Percentiles rank a stretch among this genome's conserved stretches.
These are phyloP conservation scores for Mimachlamys varia DNA, from an alignment of 2,888 invertebrate species.

Conservation along the genomic window DNA sequence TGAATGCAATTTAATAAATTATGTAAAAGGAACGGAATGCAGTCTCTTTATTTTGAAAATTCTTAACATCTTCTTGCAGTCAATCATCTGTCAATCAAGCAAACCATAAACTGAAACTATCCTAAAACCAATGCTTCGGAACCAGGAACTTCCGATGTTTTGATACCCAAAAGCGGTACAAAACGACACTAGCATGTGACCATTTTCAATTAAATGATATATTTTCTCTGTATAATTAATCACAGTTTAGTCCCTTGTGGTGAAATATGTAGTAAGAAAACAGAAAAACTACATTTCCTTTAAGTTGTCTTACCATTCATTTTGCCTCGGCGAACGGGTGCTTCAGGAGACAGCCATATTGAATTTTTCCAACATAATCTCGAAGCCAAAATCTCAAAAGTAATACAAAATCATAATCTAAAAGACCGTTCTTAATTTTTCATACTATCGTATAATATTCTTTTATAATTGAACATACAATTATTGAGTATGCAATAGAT, in stretches of 20 bases:
- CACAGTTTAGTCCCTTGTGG: neutral
- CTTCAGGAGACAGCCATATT: constrained; percentile 76
- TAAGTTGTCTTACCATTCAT: constrained; percentile 59
- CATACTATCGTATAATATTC: neutral
- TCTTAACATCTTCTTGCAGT: neutral
- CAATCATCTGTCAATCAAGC: neutral
- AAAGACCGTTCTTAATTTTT: neutral
- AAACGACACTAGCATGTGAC: neutral
- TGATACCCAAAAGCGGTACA: neutral
- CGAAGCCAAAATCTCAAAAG: constrained; percentile 41
- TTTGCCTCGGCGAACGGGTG: constrained; percentile 57
- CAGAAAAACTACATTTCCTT: neutral
- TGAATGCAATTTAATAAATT: too few species aligned
- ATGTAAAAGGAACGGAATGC: too few species aligned
- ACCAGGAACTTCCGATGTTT: constrained; percentile 34
- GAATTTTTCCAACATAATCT: constrained; percentile 65
- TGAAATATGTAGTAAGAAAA: neutral
- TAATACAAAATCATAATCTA: constrained; percentile 8
- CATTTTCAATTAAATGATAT: neutral
- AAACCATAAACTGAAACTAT: neutral
- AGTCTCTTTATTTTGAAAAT: too few species aligned
- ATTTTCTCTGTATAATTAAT: neutral
- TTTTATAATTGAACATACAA: neutral
- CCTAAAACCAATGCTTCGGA: neutral
- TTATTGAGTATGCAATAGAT: neutral